These are phyloP conservation scores for Drosophila colorata DNA, from an alignment of 2,888 invertebrate species.

Conservation along the genomic window DNA sequence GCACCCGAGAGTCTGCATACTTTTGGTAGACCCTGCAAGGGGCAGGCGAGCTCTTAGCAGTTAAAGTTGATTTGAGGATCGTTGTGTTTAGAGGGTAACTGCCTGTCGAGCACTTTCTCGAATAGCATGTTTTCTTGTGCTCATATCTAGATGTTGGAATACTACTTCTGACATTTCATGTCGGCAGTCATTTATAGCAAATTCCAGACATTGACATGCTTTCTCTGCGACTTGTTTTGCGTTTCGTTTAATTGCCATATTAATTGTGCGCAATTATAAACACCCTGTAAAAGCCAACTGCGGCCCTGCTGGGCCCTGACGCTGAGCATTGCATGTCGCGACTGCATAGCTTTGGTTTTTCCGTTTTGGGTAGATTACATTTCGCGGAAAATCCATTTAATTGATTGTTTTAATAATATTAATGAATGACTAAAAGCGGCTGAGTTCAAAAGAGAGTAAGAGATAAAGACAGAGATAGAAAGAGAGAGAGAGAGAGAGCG, in stretches of 20 bases:
- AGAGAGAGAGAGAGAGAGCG: slow-evolving; percentile 1
- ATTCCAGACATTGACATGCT: slow-evolving; percentile 72
- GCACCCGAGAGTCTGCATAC: neutral
- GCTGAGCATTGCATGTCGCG: slow-evolving; percentile 52
- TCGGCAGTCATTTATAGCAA: slow-evolving; percentile 62
- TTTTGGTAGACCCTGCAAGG: neutral
- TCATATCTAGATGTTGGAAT: slow-evolving; percentile 8
- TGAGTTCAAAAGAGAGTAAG: neutral
- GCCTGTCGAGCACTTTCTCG: neutral
- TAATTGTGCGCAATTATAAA: slow-evolving; percentile 68
- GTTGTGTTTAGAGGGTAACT: slow-evolving; percentile 3
- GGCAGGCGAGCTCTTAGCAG: neutral
- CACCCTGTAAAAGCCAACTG: slow-evolving; percentile 24
- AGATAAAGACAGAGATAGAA: neutral
- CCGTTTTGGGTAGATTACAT: slow-evolving; percentile 13
- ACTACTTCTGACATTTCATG: slow-evolving; percentile 62
- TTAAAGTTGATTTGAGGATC: neutral
- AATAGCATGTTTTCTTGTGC: neutral
- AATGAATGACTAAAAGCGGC: slow-evolving; percentile 53
- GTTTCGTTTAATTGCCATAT: slow-evolving; percentile 64
- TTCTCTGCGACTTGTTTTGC: slow-evolving; percentile 51
- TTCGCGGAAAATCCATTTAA: slow-evolving; percentile 66
- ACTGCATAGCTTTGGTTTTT: slow-evolving; percentile 10
- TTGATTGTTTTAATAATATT: slow-evolving; percentile 45
- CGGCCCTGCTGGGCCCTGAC: neutral